Conservation (phyloP, 2,888 invertebrate genomes). For the Anagyrus pseudococci region DNA sequence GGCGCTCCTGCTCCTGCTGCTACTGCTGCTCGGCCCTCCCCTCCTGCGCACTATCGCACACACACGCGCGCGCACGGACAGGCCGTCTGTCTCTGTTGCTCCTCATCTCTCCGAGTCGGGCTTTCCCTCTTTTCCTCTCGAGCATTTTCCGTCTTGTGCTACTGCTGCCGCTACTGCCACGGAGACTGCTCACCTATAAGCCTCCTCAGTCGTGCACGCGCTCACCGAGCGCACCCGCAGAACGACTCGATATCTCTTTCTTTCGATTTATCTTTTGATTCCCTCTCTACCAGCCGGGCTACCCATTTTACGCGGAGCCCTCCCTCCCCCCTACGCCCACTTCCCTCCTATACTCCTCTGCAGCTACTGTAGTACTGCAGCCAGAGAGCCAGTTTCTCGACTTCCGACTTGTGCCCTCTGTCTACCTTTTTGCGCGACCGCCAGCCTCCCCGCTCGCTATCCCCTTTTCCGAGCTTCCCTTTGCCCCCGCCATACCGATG, state of each 20-base stretch:
- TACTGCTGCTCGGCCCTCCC: no score
- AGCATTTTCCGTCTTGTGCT: slow-evolving; percentile 39
- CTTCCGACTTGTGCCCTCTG: slow-evolving; percentile 35
- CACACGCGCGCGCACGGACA: no score
- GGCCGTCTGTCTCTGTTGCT: no score
- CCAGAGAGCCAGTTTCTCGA: slow-evolving; percentile 19
- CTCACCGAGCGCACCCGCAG: no score
- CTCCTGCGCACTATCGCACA: no score
- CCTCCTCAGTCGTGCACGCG: no score
- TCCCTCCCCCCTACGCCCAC: slow-evolving; percentile 35
- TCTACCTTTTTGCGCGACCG: slow-evolving; percentile 39
- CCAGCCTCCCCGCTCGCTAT: slow-evolving; percentile 37
- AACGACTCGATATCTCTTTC: slow-evolving; percentile 41
- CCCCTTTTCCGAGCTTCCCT: slow-evolving; percentile 21
- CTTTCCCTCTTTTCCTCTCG: slow-evolving; percentile 43
- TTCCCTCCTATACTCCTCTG: slow-evolving; percentile 12
- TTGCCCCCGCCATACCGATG: slow-evolving; percentile 7
- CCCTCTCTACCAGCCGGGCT: slow-evolving; percentile 36
- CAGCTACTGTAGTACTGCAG: not conserved
- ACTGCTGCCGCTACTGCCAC: slow-evolving; percentile 18
- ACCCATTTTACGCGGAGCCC: slow-evolving; percentile 41
- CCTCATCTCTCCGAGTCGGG: no score
- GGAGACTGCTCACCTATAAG: no score
- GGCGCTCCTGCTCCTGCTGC: slow-evolving; percentile 41
- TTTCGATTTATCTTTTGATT: slow-evolving; percentile 41